Percentiles rank a stretch among this genome's conserved stretches.
phyloP scores from a whole-genome alignment of 2,888 invertebrate species.

The Platerodrilus igneus region DNA sequence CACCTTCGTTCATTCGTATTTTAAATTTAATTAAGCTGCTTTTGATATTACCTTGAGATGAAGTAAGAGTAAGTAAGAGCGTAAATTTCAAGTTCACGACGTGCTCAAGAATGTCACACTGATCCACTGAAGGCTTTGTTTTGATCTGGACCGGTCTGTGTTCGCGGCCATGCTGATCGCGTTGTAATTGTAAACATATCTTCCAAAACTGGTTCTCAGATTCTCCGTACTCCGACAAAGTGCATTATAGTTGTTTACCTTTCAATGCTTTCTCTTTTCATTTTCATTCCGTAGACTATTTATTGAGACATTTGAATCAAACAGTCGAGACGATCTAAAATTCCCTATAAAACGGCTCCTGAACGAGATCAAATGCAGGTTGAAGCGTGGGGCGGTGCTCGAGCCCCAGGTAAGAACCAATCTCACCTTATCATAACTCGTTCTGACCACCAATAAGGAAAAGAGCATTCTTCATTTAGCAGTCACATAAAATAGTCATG shows the following conservation, averaged over 20 bases:
- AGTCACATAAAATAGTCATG: slow-evolving; percentile 47
- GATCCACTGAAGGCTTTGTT: slow-evolving; percentile 25
- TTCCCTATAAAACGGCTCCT: slow-evolving; percentile 46
- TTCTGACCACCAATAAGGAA: slow-evolving; percentile 45
- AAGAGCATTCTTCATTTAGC: slow-evolving; percentile 47
- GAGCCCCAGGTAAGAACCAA: slow-evolving; percentile 46
- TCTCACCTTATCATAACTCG: slow-evolving; percentile 50
- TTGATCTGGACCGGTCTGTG: slow-evolving; percentile 42
- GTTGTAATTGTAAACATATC: slow-evolving; percentile 24
- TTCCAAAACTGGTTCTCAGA: slow-evolving; percentile 41
- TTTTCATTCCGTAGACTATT: slow-evolving; percentile 38
- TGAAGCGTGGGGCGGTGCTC: slow-evolving; percentile 47
- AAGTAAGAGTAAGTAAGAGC: too few species aligned
- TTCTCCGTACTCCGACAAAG: too few species aligned
- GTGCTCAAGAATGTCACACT: too few species aligned
- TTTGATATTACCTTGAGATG: slow-evolving; percentile 43
- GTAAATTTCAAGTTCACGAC: too few species aligned
- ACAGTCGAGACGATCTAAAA: slow-evolving; percentile 23
- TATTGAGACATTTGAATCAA: slow-evolving; percentile 36
- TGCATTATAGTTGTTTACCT: slow-evolving; percentile 30
- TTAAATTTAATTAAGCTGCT: slow-evolving; percentile 47
- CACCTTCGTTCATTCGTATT: slow-evolving; percentile 40
- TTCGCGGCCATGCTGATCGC: slow-evolving; percentile 38
- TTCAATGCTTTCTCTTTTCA: slow-evolving; percentile 34
- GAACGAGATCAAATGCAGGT: slow-evolving; percentile 44